Percentiles rank a stretch among this genome's conserved stretches.
phyloP scores from a whole-genome alignment of 2,113 vertebrate species.

The Oophaga pumilio region DNA sequence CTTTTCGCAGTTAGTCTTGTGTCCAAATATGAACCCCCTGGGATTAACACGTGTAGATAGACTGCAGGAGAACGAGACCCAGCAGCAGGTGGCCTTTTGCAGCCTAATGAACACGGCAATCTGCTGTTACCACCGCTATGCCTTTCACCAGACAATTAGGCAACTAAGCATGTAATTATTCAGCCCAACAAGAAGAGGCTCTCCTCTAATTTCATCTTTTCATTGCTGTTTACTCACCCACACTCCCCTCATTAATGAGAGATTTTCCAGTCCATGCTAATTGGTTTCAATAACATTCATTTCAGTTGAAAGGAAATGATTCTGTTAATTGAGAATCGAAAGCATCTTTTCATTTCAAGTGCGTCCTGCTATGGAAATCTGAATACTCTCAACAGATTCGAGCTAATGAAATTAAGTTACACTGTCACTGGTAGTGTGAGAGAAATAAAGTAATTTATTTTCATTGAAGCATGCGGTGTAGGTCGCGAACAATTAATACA shows the following conservation, averaged over 20 bases:
- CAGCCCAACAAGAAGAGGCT: slow-evolving; percentile 98
- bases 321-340: slow-evolving; percentile 98
- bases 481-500: slow-evolving; percentile 90
- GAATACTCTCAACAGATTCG: slow-evolving; percentile 93
- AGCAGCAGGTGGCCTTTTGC: slow-evolving; percentile 99
- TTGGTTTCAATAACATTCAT: slow-evolving; percentile 99
- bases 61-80: slow-evolving; percentile 86
- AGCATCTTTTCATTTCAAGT: slow-evolving; percentile 96
- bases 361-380: slow-evolving; percentile 90
- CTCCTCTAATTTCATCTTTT: slow-evolving; percentile 99
- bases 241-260: slow-evolving; percentile 99
- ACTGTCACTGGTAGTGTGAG: slow-evolving; percentile 83
- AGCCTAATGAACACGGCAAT: slow-evolving; percentile 99
- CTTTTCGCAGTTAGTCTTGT: slow-evolving; percentile 91
- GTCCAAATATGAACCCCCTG: slow-evolving; percentile 90
- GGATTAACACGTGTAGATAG: slow-evolving; percentile 91
- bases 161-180: slow-evolving; percentile 99
- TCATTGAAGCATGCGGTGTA: slow-evolving; percentile 93
- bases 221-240: slow-evolving; percentile 99
- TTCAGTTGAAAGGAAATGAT: slow-evolving; percentile 99
- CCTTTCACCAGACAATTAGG: slow-evolving; percentile 99
- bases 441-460: slow-evolving; percentile 98
- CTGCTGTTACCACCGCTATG: slow-evolving; percentile 90
- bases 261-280: slow-evolving; percentile 99
- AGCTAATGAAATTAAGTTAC: slow-evolving; percentile 99